Base-by-base conservation (phyloP, 2,797 vertebrate genomes). In the Carcharodon carcharias region DNA sequence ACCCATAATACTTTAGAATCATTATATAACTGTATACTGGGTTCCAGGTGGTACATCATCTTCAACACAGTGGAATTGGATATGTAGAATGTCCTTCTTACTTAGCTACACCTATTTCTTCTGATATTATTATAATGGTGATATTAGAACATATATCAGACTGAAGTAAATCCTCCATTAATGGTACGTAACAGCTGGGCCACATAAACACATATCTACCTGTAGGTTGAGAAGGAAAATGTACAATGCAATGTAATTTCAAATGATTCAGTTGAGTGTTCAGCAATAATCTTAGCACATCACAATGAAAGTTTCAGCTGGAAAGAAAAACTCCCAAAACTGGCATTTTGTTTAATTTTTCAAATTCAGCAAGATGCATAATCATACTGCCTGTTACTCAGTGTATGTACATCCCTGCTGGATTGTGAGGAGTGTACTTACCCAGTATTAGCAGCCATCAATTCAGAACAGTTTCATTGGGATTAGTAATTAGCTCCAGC, bases 401-500 rank as follows among this genome's bases (percentile, higher is more conserved):
- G 63, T 14, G 0, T 4, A 2, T 45, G 0, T 26, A 45, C 67
- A 67, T 93, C 61, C 91, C 61, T 67, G 21, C 9, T 93, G 63
- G 61, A 93, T 63, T 93, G 8, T 67, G 61, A 21, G 91, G 91
- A 93, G n/a, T 56, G 69, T 73, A n/a, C 12, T 56, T 77, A 92
- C 35, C 88, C 14, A 92, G 4, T 61, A 63, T 92, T 61, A 58
- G 94, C 50, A 35, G 56, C 14, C 69, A 73, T 95, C 94, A 95
- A 95, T 77, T 31, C 94, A 95, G 14, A 77, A 95, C 50, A 56
- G 67, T 73, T 95, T 77, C 94, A 77, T 14, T 77, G 94, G 26
- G 67, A 69, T 95, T 77, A 73, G 94, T 77, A 95, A 95, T 95
- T 73, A 77, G 94, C 69, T 77, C 12, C 45, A 50, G 94, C 14